phyloP scores from a whole-genome alignment of 2,797 vertebrate genomes.

The Paedocypris micromegethes region DNA sequence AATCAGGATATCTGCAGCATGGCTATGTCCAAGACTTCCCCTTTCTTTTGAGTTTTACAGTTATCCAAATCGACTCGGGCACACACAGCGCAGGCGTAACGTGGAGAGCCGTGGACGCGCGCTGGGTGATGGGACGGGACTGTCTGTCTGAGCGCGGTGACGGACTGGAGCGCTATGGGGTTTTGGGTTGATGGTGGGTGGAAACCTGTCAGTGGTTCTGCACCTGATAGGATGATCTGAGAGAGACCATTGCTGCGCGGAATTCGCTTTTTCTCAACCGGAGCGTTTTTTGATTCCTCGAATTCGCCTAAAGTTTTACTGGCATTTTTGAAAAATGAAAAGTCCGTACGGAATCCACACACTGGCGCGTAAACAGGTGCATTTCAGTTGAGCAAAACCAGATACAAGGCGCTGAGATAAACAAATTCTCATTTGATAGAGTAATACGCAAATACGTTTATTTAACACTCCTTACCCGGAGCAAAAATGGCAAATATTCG shows the following conservation, averaged over 20 bases:
- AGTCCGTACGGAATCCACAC: constrained; percentile 32
- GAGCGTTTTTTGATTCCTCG: constrained; percentile 26
- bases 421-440: constrained; percentile 12
- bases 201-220: constrained; percentile 79
- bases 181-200: constrained; percentile 76
- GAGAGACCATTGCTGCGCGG: constrained; percentile 63
- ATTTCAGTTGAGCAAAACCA: constrained; percentile 35
- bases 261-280: constrained; percentile 48
- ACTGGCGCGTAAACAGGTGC: constrained; percentile 43
- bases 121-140: constrained; percentile 50
- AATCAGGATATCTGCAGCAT: constrained; percentile 37
- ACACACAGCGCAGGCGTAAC: constrained; percentile 1
- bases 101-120: constrained; percentile 24
- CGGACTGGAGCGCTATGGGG: constrained; percentile 67
- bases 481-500: neutral
- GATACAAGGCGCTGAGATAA: constrained; percentile 11
- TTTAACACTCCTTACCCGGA: neutral
- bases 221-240: constrained; percentile 78
- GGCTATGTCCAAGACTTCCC: constrained; percentile 9
- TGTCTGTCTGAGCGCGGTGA: constrained; percentile 65
- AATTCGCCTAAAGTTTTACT: too few species aligned
- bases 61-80: constrained; percentile 29
- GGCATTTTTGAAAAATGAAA: neutral
- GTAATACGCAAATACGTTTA: neutral
- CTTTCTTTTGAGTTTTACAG: constrained; percentile 24